A percentile compares a stretch with the other conserved stretches of the same genome.
Evolutionary conservation across 2,888 invertebrate genomes (phyloP).

Genomic region (Drosophila mayaguana): DNA sequence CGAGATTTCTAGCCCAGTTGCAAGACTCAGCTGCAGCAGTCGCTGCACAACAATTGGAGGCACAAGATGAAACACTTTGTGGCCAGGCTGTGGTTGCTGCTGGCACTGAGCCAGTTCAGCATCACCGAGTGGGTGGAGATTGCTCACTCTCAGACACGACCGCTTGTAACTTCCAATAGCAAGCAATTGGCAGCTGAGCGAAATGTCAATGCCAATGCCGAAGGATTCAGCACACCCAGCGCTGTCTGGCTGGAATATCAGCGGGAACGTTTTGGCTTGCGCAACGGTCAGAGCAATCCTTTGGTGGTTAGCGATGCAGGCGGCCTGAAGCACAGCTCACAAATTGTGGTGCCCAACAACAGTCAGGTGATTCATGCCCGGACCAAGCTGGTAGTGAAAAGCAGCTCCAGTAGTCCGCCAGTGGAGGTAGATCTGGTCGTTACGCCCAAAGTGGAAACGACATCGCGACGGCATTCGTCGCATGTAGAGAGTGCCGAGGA

Average conservation of each 20-base stretch:
- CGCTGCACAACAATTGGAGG: slow-evolving; percentile 7
- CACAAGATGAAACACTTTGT: slow-evolving; percentile 47
- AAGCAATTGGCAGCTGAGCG: slow-evolving; percentile 10
- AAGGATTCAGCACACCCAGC: slow-evolving; percentile 74
- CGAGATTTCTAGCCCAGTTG: slow-evolving; percentile 11
- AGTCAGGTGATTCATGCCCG: slow-evolving; percentile 63
- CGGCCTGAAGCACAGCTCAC: slow-evolving; percentile 67
- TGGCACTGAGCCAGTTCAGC: slow-evolving; percentile 30
- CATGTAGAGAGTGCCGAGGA: slow-evolving; percentile 26
- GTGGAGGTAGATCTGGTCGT: slow-evolving; percentile 39
- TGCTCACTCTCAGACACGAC: slow-evolving; percentile 39
- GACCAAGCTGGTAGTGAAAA: slow-evolving; percentile 57
- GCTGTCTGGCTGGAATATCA: slow-evolving; percentile 83
- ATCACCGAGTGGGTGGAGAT: slow-evolving; percentile 65
- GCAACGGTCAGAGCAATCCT: slow-evolving; percentile 52
- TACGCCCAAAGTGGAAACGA: slow-evolving; percentile 66
- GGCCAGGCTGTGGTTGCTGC: slow-evolving; percentile 30
- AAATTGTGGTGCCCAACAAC: slow-evolving; percentile 61
- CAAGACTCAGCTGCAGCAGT: slow-evolving; percentile 28
- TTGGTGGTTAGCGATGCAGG: slow-evolving; percentile 61
- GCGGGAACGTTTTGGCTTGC: slow-evolving; percentile 76
- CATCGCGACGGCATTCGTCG: slow-evolving; percentile 60
- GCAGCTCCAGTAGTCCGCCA: slow-evolving; percentile 27
- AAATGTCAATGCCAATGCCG: slow-evolving; percentile 5
- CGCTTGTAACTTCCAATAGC: slow-evolving; percentile 3